These are phyloP conservation scores for Ischnura elegans DNA, from an alignment of 2,888 invertebrate species.

Conservation along the genomic window DNA sequence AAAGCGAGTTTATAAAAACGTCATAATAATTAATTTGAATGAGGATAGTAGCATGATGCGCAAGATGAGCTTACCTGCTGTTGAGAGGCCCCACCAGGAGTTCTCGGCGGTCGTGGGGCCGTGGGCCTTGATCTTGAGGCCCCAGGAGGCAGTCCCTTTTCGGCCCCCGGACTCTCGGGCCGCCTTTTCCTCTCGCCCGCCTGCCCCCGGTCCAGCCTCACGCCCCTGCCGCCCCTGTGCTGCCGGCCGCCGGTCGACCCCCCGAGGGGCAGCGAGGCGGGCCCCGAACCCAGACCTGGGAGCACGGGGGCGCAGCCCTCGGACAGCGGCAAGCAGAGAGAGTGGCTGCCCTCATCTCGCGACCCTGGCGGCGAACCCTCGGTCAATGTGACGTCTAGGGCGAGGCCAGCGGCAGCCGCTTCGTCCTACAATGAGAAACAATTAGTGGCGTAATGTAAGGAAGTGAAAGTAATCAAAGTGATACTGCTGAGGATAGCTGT, in stretches of 20 bases:
- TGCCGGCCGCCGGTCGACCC: not conserved
- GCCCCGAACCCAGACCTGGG: too few species aligned
- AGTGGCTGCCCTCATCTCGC: too few species aligned
- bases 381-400: slow-evolving; percentile 49
- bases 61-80: not conserved
- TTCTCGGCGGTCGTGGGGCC: slow-evolving; percentile 25
- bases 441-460: too few species aligned
- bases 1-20: too few species aligned
- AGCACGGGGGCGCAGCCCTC: not conserved
- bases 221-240: not conserved
- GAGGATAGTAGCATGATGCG: too few species aligned
- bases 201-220: not conserved
- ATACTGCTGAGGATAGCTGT: too few species aligned
- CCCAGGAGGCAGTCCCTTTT: not conserved
- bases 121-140: slow-evolving; percentile 40
- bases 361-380: slow-evolving; percentile 4
- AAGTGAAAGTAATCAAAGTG: too few species aligned
- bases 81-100: not conserved
- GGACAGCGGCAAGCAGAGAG: too few species aligned
- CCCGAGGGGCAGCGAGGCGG: not conserved
- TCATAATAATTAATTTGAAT: too few species aligned
- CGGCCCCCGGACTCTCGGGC: not conserved
- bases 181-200: not conserved
- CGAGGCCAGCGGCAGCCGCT: not conserved
- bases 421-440: slow-evolving; percentile 40